Conservation (phyloP, 1,140 invertebrate genomes). For the Drosophila punjabiensis region DNA sequence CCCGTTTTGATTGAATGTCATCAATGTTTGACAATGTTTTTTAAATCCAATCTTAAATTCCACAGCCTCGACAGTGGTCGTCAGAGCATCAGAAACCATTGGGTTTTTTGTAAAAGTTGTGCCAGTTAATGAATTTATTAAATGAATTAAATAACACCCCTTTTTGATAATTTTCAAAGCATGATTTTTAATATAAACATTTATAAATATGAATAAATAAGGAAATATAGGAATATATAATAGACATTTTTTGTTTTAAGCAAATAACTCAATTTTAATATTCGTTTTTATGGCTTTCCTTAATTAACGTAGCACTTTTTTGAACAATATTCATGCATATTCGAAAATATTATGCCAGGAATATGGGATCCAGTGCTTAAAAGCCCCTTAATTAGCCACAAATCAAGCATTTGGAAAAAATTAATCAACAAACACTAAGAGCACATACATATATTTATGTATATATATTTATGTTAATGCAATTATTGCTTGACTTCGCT, state of each 20-base stretch:
- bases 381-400: slow-evolving; percentile 25
- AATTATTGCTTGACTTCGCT: slow-evolving; percentile 38
- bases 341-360: not conserved
- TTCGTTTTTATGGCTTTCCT: slow-evolving; percentile 3
- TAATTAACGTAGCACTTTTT: not conserved
- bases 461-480: slow-evolving; percentile 32
- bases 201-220: not conserved
- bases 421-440: slow-evolving; percentile 22
- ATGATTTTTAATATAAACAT: not conserved
- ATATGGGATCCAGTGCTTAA: slow-evolving; percentile 7
- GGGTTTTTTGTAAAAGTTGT: not conserved
- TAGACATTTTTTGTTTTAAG: not conserved
- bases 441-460: not conserved
- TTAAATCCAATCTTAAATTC: not conserved
- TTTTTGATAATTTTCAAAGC: not conserved
- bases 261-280: slow-evolving; percentile 13
- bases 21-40: slow-evolving; percentile 17
- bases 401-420: slow-evolving; percentile 24
- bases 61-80: slow-evolving; percentile 4
- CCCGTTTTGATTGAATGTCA: slow-evolving; percentile 16
- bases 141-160: not conserved
- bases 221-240: not conserved
- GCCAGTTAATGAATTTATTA: not conserved
- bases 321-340: not conserved
- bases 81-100: not conserved